These are phyloP conservation scores for Limonius californicus DNA, from an alignment of 1,140 invertebrate species.

Conservation along the genomic window DNA sequence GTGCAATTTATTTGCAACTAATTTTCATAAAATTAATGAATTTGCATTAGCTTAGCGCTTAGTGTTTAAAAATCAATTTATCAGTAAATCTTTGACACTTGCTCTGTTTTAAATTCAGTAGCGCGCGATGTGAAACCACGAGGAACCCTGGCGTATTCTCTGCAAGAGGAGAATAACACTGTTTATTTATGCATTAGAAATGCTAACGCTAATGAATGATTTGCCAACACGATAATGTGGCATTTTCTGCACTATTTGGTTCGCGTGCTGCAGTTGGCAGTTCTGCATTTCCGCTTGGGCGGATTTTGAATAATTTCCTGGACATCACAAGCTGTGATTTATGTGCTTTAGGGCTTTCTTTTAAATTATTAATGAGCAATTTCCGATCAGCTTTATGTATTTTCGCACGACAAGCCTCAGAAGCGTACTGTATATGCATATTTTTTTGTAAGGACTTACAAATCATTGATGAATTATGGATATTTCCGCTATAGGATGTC, in stretches of 20 bases:
- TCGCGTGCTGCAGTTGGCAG: too few relatives aligned
- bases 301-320: slow-evolving; percentile 4
- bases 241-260: slow-evolving; percentile 1
- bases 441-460: too few relatives aligned
- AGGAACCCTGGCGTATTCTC: background rate
- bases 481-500: too few relatives aligned
- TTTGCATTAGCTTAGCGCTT: background rate
- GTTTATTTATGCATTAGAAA: too few relatives aligned
- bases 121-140: background rate
- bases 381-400: too few relatives aligned
- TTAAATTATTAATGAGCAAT: too few relatives aligned
- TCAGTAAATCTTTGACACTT: slow-evolving; percentile 1
- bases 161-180: background rate
- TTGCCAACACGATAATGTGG: background rate
- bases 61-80: background rate
- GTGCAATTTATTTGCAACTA: slow-evolving; percentile 12
- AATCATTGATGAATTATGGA: too few relatives aligned
- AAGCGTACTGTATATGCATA: too few relatives aligned
- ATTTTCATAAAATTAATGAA: slow-evolving; percentile 14
- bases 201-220: background rate
- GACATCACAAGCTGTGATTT: background rate
- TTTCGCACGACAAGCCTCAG: too few relatives aligned
- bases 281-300: background rate
- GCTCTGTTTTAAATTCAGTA: background rate
- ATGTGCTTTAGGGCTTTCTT: background rate